Evolutionary conservation across 2,888 invertebrate species (phyloP), one percentile per base, ranked within the genome.

Genomic region (Microctonus aethiopoides): DNA sequence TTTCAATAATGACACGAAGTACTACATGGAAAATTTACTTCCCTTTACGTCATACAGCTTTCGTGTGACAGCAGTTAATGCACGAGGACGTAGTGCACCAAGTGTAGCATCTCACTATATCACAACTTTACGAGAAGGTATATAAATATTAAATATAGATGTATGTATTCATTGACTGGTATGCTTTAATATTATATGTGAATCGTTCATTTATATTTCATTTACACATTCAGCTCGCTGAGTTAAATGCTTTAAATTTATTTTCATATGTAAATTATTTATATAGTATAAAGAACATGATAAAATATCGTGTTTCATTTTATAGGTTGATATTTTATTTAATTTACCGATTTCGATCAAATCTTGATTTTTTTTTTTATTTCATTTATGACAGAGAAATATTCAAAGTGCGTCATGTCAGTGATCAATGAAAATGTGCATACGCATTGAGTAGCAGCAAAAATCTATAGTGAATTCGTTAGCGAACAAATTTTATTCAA

Each of bases 21-120:
- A 91, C 87, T 90, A 91, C 84, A 90, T 94, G 81, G 89, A 89
- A 74, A 89, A 89, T 71, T 88, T 94, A 76, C 88, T 89, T 76
- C 93, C 94, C 60, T 94, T 91, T 87, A 93, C 92, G 61, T 92
- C 92, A 70, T 94, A 94, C 88, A 92, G 91, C 82, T 93, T 94
- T 87, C 89, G 92, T 70, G 90, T 94, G 76, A 87, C 90, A 78
- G 93, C 93, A 61, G 91, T 92, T 71, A 94, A 94, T 86, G 90
- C 89, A 74, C 89, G 92, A 87, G 93, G 93, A 76, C 87, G 89
- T 73, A 92, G 92, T 85, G 88, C 88, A 72, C 91, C 92, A 75
- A 91, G 92, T 86, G 90, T 90, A 83, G 90, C 91, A 81, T 92
- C 92, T 68, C 93, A 92, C 87, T 92, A 91, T 86, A 92, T 92